A percentile compares a stretch with the other conserved stretches of the same genome.
phyloP scores from a whole-genome alignment of 2,113 vertebrate genomes.

The Tauraco erythrolophus region DNA sequence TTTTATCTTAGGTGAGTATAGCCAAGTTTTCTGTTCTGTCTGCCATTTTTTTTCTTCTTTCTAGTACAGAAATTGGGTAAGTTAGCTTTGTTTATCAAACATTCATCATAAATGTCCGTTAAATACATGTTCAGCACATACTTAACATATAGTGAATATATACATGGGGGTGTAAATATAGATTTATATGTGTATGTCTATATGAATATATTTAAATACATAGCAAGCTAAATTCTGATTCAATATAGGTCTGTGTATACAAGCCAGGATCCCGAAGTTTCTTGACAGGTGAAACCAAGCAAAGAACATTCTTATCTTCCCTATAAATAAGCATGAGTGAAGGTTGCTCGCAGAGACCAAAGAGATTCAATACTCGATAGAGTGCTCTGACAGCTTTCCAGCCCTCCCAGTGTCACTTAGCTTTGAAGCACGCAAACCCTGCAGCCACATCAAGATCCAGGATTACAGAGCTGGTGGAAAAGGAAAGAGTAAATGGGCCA shows the following conservation, averaged over 20 bases:
- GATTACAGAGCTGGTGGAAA: background rate
- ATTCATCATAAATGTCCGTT: background rate
- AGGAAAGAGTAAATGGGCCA: fast-evolving
- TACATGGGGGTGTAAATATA: background rate
- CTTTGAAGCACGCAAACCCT: background rate
- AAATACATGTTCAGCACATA: background rate
- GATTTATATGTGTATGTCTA: background rate
- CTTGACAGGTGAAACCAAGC: background rate
- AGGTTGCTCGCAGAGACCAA: background rate
- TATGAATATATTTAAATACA: background rate
- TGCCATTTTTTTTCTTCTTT: background rate
- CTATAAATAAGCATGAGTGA: background rate
- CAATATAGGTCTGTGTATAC: background rate
- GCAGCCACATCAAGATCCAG: background rate
- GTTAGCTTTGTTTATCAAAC: background rate
- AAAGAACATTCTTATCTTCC: constrained; percentile 9
- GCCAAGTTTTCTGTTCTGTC: background rate
- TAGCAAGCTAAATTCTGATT: background rate
- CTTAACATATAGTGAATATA: background rate
- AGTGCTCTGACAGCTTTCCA: background rate
- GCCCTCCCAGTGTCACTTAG: background rate
- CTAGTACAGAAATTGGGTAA: background rate
- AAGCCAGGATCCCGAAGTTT: background rate
- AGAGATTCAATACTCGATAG: background rate
- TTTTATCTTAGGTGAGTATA: background rate